Percentiles rank a stretch among this genome's conserved stretches.
Evolutionary conservation across 2,797 vertebrate species (phyloP).

Genomic region (Buceros bicornis): DNA sequence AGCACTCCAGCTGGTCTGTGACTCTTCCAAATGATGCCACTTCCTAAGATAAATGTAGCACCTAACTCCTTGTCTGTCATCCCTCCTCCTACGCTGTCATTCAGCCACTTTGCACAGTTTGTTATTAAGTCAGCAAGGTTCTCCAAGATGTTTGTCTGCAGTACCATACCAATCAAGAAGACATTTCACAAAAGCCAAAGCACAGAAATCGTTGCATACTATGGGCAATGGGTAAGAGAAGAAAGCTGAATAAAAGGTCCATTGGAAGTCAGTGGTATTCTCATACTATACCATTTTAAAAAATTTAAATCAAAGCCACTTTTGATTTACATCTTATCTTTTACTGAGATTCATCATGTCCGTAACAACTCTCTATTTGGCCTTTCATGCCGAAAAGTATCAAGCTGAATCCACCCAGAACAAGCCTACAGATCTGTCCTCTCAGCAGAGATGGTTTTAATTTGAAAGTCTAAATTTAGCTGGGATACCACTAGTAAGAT

Average conservation of each 20-base stretch:
- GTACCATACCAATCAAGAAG: background rate
- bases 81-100: background rate
- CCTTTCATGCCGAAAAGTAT: background rate
- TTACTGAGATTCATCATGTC: background rate
- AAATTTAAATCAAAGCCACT: background rate
- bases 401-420: background rate
- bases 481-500: conserved; percentile 39
- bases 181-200: background rate
- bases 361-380: background rate
- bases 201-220: background rate
- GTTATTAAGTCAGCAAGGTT: background rate
- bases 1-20: background rate
- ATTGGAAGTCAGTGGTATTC: background rate
- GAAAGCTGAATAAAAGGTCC: background rate
- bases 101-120: background rate
- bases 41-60: background rate
- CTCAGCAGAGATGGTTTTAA: conserved; percentile 30
- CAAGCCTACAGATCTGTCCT: background rate
- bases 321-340: background rate
- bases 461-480: conserved; percentile 45
- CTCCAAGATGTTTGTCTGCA: background rate
- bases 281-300: accelerated
- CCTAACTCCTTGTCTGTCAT: background rate
- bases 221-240: background rate
- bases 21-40: background rate